Percentiles rank a stretch among this genome's conserved stretches.
These are phyloP conservation scores for Nyctibius bracteatus DNA, from an alignment of 2,113 vertebrate genomes.

Conservation along the genomic window DNA sequence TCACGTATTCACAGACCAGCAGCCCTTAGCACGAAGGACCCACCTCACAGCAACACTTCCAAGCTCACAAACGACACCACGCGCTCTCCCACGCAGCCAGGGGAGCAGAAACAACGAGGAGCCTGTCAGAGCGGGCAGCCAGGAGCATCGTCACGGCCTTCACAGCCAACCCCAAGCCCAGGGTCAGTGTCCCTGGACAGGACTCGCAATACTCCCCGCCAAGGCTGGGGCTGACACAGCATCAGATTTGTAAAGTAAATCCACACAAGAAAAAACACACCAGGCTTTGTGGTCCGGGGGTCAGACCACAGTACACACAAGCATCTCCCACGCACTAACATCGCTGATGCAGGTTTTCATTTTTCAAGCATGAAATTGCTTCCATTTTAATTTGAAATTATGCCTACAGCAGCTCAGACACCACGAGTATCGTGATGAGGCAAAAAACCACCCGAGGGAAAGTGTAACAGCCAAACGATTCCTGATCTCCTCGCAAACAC, in stretches of 20 bases:
- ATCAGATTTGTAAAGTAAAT: background rate
- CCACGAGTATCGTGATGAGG: background rate
- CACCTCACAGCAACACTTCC: background rate
- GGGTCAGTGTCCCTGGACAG: background rate
- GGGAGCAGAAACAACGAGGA: background rate
- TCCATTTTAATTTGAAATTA: background rate
- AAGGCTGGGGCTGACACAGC: background rate
- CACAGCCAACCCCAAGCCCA: background rate
- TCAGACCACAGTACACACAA: background rate
- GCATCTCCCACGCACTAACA: fast-evolving
- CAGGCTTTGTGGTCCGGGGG: background rate
- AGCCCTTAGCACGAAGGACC: background rate
- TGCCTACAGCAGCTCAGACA: background rate
- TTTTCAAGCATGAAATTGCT: background rate
- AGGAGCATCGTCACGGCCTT: background rate
- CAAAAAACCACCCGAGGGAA: background rate
- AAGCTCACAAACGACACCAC: background rate
- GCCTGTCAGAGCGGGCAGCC: background rate
- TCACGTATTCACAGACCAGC: background rate
- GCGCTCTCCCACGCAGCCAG: background rate
- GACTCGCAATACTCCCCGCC: background rate
- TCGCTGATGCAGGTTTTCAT: fast-evolving
- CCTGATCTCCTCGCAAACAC: background rate
- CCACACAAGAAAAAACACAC: background rate
- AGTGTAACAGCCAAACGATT: fast-evolving